Percentiles rank a stretch among this genome's conserved stretches.
Conservation (phyloP, 1,140 invertebrate genomes). For the Camponotus floridanus region DNA sequence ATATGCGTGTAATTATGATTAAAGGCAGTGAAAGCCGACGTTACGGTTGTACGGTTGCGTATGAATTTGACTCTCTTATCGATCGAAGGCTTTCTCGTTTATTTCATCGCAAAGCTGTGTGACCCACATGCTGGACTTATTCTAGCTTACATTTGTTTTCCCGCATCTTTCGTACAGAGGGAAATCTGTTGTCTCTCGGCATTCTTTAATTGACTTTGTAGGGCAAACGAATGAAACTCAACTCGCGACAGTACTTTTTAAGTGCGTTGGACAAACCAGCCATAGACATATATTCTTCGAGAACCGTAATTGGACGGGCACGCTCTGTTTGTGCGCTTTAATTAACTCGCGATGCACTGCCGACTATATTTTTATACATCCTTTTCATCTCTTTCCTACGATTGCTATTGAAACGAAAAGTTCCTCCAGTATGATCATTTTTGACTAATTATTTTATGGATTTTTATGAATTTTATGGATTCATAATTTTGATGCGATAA, state of each 20-base stretch:
- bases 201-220: slow-evolving; percentile 57
- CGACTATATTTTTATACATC: slow-evolving; percentile 57
- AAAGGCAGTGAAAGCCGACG: slow-evolving; percentile 38
- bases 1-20: slow-evolving; percentile 37
- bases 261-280: slow-evolving; percentile 60
- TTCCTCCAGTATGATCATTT: slow-evolving; percentile 17
- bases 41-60: slow-evolving; percentile 18
- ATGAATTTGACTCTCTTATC: slow-evolving; percentile 42
- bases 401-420: slow-evolving; percentile 72
- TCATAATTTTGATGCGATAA: background rate
- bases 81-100: background rate
- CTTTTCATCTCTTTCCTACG: slow-evolving; percentile 52
- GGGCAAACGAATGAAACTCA: slow-evolving; percentile 45
- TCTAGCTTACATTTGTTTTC: background rate
- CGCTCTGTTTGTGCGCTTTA: slow-evolving; percentile 85
- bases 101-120: background rate
- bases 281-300: slow-evolving; percentile 67
- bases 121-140: background rate
- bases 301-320: slow-evolving; percentile 81
- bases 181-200: slow-evolving; percentile 20
- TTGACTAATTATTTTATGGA: background rate
- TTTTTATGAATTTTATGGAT: too few relatives aligned
- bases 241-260: slow-evolving; percentile 27
- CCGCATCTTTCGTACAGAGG: background rate
- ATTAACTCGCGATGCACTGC: slow-evolving; percentile 72